These are phyloP conservation scores for Stylophora pistillata DNA, from an alignment of 64 coral and sea anemone genomes.

Conservation along the genomic window DNA sequence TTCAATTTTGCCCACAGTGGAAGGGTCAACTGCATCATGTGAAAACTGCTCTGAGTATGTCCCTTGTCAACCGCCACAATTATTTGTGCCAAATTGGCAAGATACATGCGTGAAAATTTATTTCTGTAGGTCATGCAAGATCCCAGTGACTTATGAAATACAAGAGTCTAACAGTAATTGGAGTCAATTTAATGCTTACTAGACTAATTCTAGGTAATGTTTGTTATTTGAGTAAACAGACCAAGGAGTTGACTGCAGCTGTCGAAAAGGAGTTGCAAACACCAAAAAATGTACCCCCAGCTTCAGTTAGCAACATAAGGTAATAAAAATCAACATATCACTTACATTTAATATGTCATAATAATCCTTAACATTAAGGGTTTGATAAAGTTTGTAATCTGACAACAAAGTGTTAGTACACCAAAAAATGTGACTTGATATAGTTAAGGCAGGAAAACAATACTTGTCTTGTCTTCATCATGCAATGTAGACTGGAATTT, in stretches of 20 bases:
- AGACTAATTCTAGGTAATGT: no score
- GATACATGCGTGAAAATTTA: not conserved
- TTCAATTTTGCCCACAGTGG: conserved; percentile 21
- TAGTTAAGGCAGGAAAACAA: conserved; percentile 7
- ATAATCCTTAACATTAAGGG: conserved; percentile 1
- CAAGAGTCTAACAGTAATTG: no score
- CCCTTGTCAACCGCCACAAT: conserved; percentile 1
- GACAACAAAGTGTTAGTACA: conserved; percentile 7
- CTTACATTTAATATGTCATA: conserved; percentile 36
- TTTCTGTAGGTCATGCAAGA: no score
- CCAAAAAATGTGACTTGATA: conserved; percentile 25
- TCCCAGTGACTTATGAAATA: no score
- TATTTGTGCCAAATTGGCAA: not conserved
- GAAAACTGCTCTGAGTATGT: not conserved
- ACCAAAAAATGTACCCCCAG: not conserved
- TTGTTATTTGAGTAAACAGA: conserved; percentile 13
- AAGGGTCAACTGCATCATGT: not conserved
- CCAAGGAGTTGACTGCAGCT: conserved; percentile 10
- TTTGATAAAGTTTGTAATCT: no score
- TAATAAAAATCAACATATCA: conserved; percentile 34
- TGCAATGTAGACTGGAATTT: no score
- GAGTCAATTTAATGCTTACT: no score
- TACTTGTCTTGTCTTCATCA: conserved; percentile 1
- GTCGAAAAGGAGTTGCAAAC: not conserved
- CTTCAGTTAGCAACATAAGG: conserved; percentile 31